phyloP scores from a whole-genome alignment of 2,797 vertebrate species.

The Hippoglossus hippoglossus region DNA sequence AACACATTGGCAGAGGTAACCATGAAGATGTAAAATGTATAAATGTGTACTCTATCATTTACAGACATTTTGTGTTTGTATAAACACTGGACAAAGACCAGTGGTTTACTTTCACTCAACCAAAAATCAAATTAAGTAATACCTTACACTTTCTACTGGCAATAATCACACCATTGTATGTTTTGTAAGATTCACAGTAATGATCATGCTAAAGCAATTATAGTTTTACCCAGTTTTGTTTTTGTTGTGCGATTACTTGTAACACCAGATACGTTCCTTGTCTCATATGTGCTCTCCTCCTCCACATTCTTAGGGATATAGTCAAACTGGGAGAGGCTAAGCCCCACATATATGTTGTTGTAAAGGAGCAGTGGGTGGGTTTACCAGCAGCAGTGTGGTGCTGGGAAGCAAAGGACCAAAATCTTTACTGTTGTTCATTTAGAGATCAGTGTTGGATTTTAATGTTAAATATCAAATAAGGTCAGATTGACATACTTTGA shows the following conservation, averaged over 20 bases:
- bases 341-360: slow-evolving; percentile 1
- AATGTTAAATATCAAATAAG: too few species aligned
- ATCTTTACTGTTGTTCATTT: slow-evolving; percentile 14
- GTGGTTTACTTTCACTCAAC: slow-evolving; percentile 1
- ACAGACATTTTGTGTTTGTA: too few species aligned
- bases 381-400: not conserved
- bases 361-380: slow-evolving; percentile 14
- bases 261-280: not conserved
- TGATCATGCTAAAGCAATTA: not conserved
- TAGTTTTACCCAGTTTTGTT: not conserved
- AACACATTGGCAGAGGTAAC: too few species aligned
- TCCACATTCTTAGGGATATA: slow-evolving; percentile 40
- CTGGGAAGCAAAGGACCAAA: slow-evolving; percentile 15
- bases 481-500: not conserved
- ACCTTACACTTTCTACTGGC: not conserved
- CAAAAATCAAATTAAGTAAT: slow-evolving; percentile 3
- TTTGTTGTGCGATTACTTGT: not conserved
- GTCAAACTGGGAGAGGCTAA: slow-evolving; percentile 9
- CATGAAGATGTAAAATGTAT: too few species aligned
- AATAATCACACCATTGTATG: too few species aligned
- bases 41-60: too few species aligned
- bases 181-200: not conserved
- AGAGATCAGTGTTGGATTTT: slow-evolving; percentile 2
- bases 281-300: not conserved
- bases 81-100: not conserved